Conservation (phyloP, 2,113 vertebrate genomes). For the Rissa tridactyla region DNA sequence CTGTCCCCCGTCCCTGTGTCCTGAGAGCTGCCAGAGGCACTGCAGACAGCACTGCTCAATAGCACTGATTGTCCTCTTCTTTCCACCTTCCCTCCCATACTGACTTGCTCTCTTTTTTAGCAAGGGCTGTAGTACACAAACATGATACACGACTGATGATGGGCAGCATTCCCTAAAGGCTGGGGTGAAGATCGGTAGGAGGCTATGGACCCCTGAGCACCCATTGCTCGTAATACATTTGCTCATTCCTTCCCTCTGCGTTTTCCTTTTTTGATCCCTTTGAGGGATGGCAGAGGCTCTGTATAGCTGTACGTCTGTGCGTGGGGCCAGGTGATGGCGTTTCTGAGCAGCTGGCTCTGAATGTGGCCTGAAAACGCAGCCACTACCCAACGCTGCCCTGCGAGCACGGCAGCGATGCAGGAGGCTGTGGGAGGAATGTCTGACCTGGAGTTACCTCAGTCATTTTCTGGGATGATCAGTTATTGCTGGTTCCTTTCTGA, state of each 20-base stretch:
- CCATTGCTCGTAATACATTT: neutral
- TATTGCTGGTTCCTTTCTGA: neutral
- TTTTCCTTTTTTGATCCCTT: neutral
- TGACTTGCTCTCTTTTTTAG: neutral
- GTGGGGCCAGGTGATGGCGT: fast-evolving
- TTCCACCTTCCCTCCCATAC: fast-evolving
- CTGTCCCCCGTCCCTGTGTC: neutral
- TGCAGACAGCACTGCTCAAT: neutral
- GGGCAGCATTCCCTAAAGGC: neutral
- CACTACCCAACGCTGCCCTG: fast-evolving
- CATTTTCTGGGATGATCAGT: too few species aligned
- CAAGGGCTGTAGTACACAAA: neutral
- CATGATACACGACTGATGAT: fast-evolving
- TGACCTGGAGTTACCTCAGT: neutral
- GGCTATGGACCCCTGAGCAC: neutral
- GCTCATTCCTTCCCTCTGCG: neutral
- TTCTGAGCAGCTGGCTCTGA: neutral
- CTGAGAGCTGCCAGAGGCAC: neutral
- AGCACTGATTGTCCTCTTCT: neutral
- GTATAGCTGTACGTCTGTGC: neutral
- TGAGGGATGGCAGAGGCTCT: neutral
- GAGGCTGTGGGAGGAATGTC: fast-evolving
- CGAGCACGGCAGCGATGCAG: fast-evolving
- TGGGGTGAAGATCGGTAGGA: neutral
- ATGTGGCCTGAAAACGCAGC: neutral